Evolutionary conservation across 2,888 invertebrate genomes (phyloP).

Genomic region (Lissonota sp.): DNA sequence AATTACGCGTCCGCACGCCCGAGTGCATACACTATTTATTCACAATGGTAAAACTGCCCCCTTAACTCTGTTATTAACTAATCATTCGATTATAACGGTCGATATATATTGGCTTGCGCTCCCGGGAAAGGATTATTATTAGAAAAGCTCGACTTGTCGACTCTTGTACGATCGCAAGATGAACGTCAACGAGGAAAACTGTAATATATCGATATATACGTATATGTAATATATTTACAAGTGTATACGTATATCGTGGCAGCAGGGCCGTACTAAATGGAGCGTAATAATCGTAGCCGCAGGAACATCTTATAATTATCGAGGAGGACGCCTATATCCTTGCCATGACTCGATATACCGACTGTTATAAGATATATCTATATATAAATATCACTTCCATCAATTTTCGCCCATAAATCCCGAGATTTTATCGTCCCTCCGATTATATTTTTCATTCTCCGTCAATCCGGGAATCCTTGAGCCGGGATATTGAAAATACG

Average conservation of each 20-base stretch:
- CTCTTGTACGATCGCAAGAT: slow-evolving; percentile 21
- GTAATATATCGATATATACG: background rate
- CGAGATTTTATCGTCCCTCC: slow-evolving; percentile 16
- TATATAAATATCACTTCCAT: slow-evolving; percentile 28
- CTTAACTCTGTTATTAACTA: slow-evolving; percentile 68
- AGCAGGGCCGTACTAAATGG: slow-evolving; percentile 46
- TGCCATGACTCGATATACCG: background rate
- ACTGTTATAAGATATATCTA: background rate
- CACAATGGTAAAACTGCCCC: slow-evolving; percentile 52
- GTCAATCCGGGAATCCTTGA: background rate
- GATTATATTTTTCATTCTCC: background rate
- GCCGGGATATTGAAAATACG: background rate
- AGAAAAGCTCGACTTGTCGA: slow-evolving; percentile 18
- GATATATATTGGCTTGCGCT: slow-evolving; percentile 18
- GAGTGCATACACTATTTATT: slow-evolving; percentile 62
- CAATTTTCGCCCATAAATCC: slow-evolving; percentile 42
- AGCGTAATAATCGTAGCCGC: slow-evolving; percentile 52
- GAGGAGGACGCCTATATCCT: slow-evolving; percentile 26
- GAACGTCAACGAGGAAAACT: slow-evolving; percentile 23
- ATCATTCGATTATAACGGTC: slow-evolving; percentile 64
- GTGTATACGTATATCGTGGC: too few species aligned
- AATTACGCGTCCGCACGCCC: slow-evolving; percentile 64
- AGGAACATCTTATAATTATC: slow-evolving; percentile 54
- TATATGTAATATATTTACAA: too few species aligned
- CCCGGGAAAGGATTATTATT: slow-evolving; percentile 35